Evolutionary conservation across 2,888 invertebrate species (phyloP).

Genomic region (Camptogramma bilineatum): DNA sequence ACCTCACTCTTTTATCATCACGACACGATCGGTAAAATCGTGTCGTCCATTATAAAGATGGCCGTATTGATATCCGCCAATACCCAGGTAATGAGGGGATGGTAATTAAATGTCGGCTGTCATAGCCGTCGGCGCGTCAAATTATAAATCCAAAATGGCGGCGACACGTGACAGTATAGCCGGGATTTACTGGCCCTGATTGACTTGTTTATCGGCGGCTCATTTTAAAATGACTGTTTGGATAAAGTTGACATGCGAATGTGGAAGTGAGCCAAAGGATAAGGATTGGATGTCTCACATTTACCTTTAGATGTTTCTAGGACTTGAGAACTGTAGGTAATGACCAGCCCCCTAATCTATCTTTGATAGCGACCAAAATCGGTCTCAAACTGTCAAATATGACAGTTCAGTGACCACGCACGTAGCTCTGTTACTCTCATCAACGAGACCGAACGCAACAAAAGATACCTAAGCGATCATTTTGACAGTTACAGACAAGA

Average conservation of each 20-base stretch:
- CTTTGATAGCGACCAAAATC: no score
- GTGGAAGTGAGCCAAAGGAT: neutral
- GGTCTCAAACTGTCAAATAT: no score
- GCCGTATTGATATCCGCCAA: slow-evolving; percentile 76
- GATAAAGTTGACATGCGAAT: neutral
- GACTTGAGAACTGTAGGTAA: no score
- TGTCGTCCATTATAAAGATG: slow-evolving; percentile 47
- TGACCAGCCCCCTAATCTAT: no score
- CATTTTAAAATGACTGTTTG: slow-evolving; percentile 4
- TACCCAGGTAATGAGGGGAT: slow-evolving; percentile 82
- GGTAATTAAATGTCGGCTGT: slow-evolving; percentile 84
- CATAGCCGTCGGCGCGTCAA: slow-evolving; percentile 78
- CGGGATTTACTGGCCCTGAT: slow-evolving; percentile 36
- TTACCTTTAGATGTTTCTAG: neutral
- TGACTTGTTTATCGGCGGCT: slow-evolving; percentile 11
- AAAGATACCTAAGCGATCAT: no score
- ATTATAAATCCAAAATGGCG: slow-evolving; percentile 77
- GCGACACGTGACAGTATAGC: slow-evolving; percentile 51
- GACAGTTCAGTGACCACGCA: no score
- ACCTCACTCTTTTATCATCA: neutral
- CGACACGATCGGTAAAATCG: slow-evolving; percentile 37
- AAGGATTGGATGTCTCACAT: neutral
- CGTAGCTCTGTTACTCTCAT: no score
- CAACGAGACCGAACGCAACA: no score
- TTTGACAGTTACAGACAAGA: no score